phyloP scores from a whole-genome alignment of 2,888 invertebrate genomes.

The Myopa tessellatipennis region DNA sequence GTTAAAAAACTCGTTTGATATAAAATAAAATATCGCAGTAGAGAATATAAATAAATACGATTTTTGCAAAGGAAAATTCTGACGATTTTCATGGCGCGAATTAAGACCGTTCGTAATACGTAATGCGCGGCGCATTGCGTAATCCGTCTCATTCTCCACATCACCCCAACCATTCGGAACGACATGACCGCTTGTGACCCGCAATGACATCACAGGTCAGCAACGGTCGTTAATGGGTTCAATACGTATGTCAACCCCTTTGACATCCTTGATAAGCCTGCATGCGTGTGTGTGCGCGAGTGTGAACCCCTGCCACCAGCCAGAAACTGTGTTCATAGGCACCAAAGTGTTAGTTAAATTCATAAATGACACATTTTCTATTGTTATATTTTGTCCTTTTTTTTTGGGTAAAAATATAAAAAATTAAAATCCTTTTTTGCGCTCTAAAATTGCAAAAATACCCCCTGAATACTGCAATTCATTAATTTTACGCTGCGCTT shows the following conservation, averaged over 20 bases:
- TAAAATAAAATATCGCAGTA: no score
- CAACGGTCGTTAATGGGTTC: conserved; percentile 65
- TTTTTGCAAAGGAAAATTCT: no score
- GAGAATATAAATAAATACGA: no score
- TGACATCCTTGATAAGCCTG: conserved; percentile 33
- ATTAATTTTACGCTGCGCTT: conserved; percentile 48
- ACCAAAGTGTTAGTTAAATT: conserved; percentile 18
- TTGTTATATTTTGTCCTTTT: conserved; percentile 17
- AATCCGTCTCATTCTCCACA: background rate
- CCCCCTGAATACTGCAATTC: conserved; percentile 45
- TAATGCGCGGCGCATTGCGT: background rate
- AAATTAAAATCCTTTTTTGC: conserved; percentile 47
- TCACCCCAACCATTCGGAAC: conserved; percentile 9
- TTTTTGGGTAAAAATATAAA: conserved; percentile 46
- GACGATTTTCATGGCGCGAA: conserved; percentile 28
- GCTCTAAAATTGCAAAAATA: conserved; percentile 49
- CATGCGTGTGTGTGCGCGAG: conserved; percentile 3
- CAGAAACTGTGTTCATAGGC: background rate
- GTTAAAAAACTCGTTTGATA: no score
- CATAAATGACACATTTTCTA: conserved; percentile 44
- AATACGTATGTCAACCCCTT: conserved; percentile 63
- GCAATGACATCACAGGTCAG: conserved; percentile 59
- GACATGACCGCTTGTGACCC: conserved; percentile 54
- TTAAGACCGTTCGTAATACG: conserved; percentile 38
- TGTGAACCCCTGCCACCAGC: conserved; percentile 20